Evolutionary conservation across 2,888 invertebrate genomes (phyloP).

Genomic region (Thumatha senex): DNA sequence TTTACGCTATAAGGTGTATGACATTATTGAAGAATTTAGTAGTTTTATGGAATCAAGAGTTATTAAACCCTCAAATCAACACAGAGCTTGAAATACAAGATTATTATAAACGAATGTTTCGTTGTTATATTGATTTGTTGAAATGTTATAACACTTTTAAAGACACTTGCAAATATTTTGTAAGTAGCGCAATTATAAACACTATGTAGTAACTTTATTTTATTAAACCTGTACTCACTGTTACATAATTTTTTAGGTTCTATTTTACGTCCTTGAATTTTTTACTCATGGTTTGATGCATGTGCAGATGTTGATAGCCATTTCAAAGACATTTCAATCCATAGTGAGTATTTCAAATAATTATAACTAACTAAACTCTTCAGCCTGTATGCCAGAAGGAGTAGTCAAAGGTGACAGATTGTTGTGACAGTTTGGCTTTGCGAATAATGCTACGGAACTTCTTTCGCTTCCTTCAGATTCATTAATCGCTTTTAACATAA

Average conservation of each 20-base stretch:
- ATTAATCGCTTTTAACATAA: too few relatives aligned
- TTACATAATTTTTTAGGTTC: neutral
- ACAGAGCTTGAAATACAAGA: neutral
- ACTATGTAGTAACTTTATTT: neutral
- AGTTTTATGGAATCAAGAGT: constrained; percentile 16
- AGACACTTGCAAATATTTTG: constrained; percentile 4
- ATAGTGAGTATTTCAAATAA: neutral
- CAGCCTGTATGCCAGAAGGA: too few relatives aligned
- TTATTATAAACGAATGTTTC: constrained; percentile 1
- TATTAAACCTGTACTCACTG: neutral
- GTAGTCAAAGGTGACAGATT: too few relatives aligned
- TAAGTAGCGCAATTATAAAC: constrained; percentile 7
- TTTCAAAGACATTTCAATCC: neutral
- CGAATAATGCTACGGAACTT: neutral
- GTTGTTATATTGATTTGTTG: constrained; percentile 9
- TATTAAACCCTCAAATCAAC: neutral
- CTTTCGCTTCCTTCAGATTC: neutral
- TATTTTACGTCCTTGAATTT: neutral
- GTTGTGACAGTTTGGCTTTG: too few relatives aligned
- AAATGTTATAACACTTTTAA: constrained; percentile 10
- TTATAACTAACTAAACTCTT: too few relatives aligned
- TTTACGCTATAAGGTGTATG: constrained; percentile 16
- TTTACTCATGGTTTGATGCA: neutral
- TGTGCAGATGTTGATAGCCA: neutral
- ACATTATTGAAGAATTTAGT: constrained; percentile 11